A percentile compares a stretch with the other conserved stretches of the same genome.
These are phyloP conservation scores for Adelognathus sp. DNA, from an alignment of 2,888 invertebrate species.

Conservation along the genomic window DNA sequence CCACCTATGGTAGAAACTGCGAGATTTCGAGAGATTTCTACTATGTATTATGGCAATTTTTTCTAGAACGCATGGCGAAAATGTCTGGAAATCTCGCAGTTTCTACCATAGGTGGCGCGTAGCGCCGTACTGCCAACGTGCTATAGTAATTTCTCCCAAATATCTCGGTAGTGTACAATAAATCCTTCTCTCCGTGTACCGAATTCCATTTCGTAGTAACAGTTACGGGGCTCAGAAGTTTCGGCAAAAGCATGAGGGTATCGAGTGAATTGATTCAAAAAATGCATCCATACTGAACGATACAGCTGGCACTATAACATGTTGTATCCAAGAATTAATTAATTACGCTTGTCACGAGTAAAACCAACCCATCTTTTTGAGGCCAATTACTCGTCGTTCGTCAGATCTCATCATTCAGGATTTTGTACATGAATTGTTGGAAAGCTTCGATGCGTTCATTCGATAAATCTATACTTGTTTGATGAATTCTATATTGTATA, in stretches of 20 bases:
- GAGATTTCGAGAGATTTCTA: too few relatives aligned
- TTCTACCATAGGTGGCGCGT: too few relatives aligned
- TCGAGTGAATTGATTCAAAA: background rate
- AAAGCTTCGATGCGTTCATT: slow-evolving; percentile 4
- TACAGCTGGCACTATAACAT: background rate
- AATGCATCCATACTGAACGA: background rate
- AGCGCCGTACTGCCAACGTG: too few relatives aligned
- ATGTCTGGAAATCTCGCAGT: too few relatives aligned
- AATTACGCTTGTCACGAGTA: background rate
- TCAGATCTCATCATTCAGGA: slow-evolving; percentile 9
- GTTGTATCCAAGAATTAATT: background rate
- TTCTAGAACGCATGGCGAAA: too few relatives aligned
- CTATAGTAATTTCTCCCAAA: too few relatives aligned
- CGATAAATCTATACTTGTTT: slow-evolving; percentile 1
- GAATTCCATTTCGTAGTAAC: background rate
- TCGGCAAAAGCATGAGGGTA: background rate
- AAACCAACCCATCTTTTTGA: background rate
- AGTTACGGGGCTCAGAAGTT: background rate
- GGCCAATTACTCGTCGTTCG: background rate
- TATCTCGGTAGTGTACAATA: too few relatives aligned
- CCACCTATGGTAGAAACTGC: too few relatives aligned
- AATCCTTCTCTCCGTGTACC: background rate
- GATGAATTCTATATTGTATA: slow-evolving; percentile 10
- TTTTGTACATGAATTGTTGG: background rate
- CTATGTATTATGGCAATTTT: too few relatives aligned